Base-by-base conservation (phyloP, 2,797 vertebrate genomes). In the Aselliscus stoliczkanus region DNA sequence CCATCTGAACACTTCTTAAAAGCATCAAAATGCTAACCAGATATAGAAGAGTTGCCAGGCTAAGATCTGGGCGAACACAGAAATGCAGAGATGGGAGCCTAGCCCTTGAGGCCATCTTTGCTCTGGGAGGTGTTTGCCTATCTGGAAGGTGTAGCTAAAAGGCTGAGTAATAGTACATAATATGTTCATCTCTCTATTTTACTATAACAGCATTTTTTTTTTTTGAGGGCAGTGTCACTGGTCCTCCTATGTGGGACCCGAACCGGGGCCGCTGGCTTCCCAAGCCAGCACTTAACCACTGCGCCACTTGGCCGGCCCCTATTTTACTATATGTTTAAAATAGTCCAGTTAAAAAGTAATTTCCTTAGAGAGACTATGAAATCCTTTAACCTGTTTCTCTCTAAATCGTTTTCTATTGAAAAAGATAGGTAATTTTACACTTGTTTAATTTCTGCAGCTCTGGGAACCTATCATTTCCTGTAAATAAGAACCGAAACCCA, bases 1-100 rank as follows among this genome's bases (percentile, higher is more conserved):
- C n/a, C n/a, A n/a, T n/a, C 54, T 73, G 73, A 86, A 92, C 86
- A 76, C 20, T 95, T 91, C 60, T 34, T 86, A 50, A 65, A 76
- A 65, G 11, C 23, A 85, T 54, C 34, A 60, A 52, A 82, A 62
- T 64, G 20, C 21, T 89, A 92, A 50, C 9, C 62, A 69, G 62
- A 56, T 69, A 56, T 7, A 56, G 50, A 58, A 47, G 80, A 54
- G 80, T 73, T 37, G 10, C 37, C 20, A 87, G 50, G 13, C 29
- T 23, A 39, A 64, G 29, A 23, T 62, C 52, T 50, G 9, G 75
- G 39, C 42, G 37, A 70, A 6, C 83, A 29, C 15, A 60, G 25
- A 44, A 6, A 23, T 54, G 7, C 7, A 12, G 44, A 29, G 73
- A 23, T 47, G 50, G 14, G 47, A 82, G 67, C 17, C 34, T 20